Conservation (phyloP, 2,888 invertebrate genomes). For the Leucophora obtusa region DNA sequence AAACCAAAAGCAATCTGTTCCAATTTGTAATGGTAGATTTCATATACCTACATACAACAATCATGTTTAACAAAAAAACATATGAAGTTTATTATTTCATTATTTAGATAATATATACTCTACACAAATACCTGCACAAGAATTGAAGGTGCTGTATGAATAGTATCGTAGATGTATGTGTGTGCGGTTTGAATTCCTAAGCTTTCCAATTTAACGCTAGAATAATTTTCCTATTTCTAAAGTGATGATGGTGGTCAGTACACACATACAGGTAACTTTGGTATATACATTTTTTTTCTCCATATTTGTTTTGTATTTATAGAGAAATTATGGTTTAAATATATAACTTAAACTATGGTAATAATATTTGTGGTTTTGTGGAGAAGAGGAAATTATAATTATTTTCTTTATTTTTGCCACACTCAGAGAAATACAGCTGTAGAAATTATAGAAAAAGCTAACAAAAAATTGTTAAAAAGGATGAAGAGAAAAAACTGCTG, state of each 20-base stretch:
- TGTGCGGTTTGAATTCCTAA: slow-evolving; percentile 55
- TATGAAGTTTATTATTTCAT: slow-evolving; percentile 48
- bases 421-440: too few relatives aligned
- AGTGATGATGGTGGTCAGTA: slow-evolving; percentile 40
- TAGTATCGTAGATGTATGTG: not conserved
- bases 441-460: too few relatives aligned
- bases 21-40: slow-evolving; percentile 46
- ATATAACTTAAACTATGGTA: slow-evolving; percentile 10
- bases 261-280: slow-evolving; percentile 25
- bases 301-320: slow-evolving; percentile 31
- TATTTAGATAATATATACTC: slow-evolving; percentile 33
- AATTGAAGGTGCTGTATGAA: not conserved
- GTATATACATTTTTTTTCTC: slow-evolving; percentile 11
- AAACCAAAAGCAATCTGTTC: slow-evolving; percentile 19
- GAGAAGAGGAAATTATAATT: not conserved
- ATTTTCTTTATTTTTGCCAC: too few relatives aligned
- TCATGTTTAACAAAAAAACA: slow-evolving; percentile 24
- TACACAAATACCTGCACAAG: not conserved
- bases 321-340: slow-evolving; percentile 24
- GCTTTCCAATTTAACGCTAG: slow-evolving; percentile 77
- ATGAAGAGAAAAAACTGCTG: too few relatives aligned
- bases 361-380: slow-evolving; percentile 32
- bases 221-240: slow-evolving; percentile 73
- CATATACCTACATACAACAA: slow-evolving; percentile 1
- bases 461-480: too few relatives aligned